Conservation (phyloP, 2,888 invertebrate genomes). For the Maniola hyperantus region DNA sequence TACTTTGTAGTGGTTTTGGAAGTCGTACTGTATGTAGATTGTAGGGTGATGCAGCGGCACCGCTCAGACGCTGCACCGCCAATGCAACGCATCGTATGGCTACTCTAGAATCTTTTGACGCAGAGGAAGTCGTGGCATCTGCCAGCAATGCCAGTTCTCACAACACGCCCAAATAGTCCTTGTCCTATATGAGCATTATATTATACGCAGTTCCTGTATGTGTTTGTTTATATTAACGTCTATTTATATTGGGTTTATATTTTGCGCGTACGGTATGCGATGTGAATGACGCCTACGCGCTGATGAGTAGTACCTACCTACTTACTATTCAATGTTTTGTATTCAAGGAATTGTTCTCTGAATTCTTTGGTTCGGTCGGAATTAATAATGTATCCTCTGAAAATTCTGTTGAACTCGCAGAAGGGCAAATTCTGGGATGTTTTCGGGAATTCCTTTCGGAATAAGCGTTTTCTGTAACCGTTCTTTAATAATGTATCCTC, state of each 20-base stretch:
- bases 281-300: slow-evolving; percentile 6
- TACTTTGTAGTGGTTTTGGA: too few relatives aligned
- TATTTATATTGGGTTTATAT: slow-evolving; percentile 3
- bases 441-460: neutral
- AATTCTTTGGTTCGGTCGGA: neutral
- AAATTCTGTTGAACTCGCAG: neutral
- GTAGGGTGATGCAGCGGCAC: too few relatives aligned
- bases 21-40: too few relatives aligned
- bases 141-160: neutral
- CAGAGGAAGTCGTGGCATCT: neutral
- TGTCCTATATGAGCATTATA: neutral
- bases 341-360: neutral
- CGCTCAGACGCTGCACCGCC: too few relatives aligned
- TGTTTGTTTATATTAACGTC: slow-evolving; percentile 1
- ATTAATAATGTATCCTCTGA: neutral
- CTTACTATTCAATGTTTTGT: neutral
- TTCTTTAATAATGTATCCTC: too few relatives aligned
- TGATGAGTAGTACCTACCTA: neutral
- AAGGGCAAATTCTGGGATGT: neutral
- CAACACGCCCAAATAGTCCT: neutral
- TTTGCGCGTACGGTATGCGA: slow-evolving; percentile 6
- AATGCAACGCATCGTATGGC: too few relatives aligned
- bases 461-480: too few relatives aligned
- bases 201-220: slow-evolving; percentile 4
- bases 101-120: neutral